phyloP scores from a whole-genome alignment of 2,888 invertebrate species.

The Eupsilia transversa region DNA sequence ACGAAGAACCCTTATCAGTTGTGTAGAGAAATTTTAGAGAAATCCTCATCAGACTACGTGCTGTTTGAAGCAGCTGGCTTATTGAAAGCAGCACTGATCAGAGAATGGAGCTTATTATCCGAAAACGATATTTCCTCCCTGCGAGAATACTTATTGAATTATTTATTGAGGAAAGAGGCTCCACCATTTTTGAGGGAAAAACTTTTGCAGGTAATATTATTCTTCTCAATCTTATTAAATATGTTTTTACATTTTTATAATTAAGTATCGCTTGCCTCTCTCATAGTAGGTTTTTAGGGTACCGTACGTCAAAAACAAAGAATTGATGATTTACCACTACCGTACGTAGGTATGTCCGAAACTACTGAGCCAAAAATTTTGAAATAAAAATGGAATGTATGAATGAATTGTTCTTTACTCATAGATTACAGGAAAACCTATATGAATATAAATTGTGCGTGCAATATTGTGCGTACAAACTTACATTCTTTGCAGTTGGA shows the following conservation, averaged over 20 bases:
- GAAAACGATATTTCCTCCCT: conserved; percentile 93
- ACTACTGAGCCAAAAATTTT: no score
- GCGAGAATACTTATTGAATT: conserved; percentile 94
- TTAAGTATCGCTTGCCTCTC: background rate
- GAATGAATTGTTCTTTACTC: no score
- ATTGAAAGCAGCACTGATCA: conserved; percentile 94
- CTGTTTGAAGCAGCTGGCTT: conserved; percentile 96
- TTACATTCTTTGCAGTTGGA: no score
- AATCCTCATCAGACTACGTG: conserved; percentile 94
- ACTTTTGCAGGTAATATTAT: conserved; percentile 91
- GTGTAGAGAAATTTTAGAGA: conserved; percentile 95
- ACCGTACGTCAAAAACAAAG: no score
- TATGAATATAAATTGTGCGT: no score
- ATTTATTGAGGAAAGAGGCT: conserved; percentile 92
- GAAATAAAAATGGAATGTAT: no score
- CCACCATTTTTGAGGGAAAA: conserved; percentile 95
- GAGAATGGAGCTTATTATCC: conserved; percentile 95
- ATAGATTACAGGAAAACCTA: no score
- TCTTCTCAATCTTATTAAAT: background rate
- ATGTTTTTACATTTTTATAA: background rate
- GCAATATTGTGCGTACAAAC: no score
- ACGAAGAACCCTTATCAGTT: conserved; percentile 95
- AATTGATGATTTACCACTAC: no score
- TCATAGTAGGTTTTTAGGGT: no score
- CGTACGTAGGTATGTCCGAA: no score